These are phyloP conservation scores for Eleginops maclovinus DNA, from an alignment of 2,113 vertebrate species.

Conservation along the genomic window DNA sequence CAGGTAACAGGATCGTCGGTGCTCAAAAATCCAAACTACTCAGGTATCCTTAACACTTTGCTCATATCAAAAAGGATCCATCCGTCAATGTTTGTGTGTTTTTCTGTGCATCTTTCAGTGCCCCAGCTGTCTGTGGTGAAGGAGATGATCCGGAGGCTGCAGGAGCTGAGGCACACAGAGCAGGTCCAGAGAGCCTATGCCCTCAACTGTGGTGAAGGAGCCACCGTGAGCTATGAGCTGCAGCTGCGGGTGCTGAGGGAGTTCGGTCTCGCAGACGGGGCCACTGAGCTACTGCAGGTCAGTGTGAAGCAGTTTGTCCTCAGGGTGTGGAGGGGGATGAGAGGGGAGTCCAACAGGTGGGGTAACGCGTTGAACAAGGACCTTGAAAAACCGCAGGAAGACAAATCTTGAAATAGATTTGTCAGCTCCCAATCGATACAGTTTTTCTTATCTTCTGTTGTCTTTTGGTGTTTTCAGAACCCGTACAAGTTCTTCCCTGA, in stretches of 20 bases:
- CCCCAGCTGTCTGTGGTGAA: constrained; percentile 90
- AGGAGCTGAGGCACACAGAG: constrained; percentile 94
- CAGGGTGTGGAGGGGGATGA: neutral
- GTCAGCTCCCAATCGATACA: neutral
- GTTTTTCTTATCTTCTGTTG: neutral
- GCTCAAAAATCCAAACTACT: constrained; percentile 3
- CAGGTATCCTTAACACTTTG: neutral
- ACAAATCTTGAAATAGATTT: constrained; percentile 11
- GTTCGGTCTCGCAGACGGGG: constrained; percentile 93
- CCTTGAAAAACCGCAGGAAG: constrained; percentile 2
- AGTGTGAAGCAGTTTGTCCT: constrained; percentile 35
- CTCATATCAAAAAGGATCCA: neutral
- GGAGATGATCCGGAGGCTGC: constrained; percentile 94
- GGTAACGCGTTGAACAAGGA: neutral
- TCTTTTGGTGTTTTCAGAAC: constrained; percentile 83
- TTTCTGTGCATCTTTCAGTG: constrained; percentile 80
- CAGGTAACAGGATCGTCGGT: constrained; percentile 84
- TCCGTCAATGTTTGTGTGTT: neutral
- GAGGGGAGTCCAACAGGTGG: neutral
- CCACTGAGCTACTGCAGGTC: constrained; percentile 97
- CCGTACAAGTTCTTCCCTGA: constrained; percentile 99
- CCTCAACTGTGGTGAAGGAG: constrained; percentile 96
- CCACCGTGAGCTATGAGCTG: constrained; percentile 96
- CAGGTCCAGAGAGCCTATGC: constrained; percentile 96
- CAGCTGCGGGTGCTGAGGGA: constrained; percentile 96